phyloP scores from a whole-genome alignment of 2,797 vertebrate species.

The Heliangelus exortis region DNA sequence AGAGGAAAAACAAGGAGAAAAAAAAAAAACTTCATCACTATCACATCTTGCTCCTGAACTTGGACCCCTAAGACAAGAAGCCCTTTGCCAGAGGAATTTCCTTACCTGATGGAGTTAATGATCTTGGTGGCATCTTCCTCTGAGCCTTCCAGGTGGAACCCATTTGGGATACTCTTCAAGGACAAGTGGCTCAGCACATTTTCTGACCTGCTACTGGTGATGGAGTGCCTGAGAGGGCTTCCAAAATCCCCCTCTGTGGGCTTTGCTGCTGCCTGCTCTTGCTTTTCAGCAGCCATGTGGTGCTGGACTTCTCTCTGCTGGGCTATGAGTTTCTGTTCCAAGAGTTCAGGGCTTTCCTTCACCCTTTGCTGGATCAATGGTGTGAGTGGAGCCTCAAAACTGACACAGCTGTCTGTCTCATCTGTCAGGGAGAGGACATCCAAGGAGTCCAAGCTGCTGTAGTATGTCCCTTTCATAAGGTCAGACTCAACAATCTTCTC shows the following conservation, averaged over 20 bases:
- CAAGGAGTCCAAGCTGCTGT: conserved; percentile 96
- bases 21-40: neutral
- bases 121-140: conserved; percentile 82
- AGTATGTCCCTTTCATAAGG: conserved; percentile 92
- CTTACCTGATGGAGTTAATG: conserved; percentile 91
- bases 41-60: neutral
- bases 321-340: conserved; percentile 77
- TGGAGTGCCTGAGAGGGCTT: conserved; percentile 90
- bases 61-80: neutral
- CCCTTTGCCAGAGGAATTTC: neutral
- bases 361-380: conserved; percentile 95
- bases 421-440: conserved; percentile 95
- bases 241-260: conserved; percentile 72
- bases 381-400: conserved; percentile 94
- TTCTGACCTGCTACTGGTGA: conserved; percentile 94
- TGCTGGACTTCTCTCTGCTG: conserved; percentile 76
- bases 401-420: conserved; percentile 96
- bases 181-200: conserved; percentile 90
- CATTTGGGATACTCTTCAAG: conserved; percentile 88
- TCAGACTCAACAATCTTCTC: conserved; percentile 97
- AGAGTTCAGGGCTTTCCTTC: conserved; percentile 87
- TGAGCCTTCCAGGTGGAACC: conserved; percentile 84
- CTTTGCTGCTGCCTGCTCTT: conserved; percentile 79
- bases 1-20: neutral
- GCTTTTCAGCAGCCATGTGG: conserved; percentile 83